Conservation (phyloP, 2,797 vertebrate genomes). For the Decapterus maruadsi region DNA sequence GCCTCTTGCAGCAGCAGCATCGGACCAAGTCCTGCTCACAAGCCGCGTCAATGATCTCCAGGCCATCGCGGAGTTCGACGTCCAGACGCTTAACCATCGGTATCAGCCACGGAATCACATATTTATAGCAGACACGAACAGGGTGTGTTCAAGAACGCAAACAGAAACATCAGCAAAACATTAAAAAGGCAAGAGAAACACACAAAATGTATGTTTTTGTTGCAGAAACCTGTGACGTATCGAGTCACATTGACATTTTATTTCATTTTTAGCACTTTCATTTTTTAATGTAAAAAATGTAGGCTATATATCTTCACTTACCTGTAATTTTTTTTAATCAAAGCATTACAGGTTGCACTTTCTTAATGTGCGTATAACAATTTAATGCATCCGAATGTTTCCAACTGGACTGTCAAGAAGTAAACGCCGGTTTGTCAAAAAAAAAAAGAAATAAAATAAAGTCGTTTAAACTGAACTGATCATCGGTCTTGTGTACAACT, state of each 20-base stretch:
- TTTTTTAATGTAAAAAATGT: too few relatives aligned
- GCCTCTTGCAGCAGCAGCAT: not conserved
- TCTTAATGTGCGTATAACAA: not conserved
- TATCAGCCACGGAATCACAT: accelerated
- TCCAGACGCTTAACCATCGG: not conserved
- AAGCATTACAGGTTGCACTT: too few relatives aligned
- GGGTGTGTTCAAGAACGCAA: slow-evolving; percentile 47
- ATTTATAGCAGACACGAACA: not conserved
- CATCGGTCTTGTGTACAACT: too few relatives aligned
- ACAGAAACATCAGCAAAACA: too few relatives aligned
- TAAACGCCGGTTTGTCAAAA: not conserved
- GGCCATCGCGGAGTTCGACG: slow-evolving; percentile 47
- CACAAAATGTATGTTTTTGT: not conserved
- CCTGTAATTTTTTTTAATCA: too few relatives aligned
- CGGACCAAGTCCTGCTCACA: slow-evolving; percentile 36
- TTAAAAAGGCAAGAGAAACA: not conserved
- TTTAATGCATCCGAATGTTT: not conserved
- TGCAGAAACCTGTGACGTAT: too few relatives aligned
- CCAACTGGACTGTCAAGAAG: not conserved
- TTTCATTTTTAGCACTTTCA: too few relatives aligned
- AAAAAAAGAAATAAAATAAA: not conserved
- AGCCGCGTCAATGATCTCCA: slow-evolving; percentile 1
- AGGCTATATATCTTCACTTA: too few relatives aligned
- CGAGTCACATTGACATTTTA: not conserved
- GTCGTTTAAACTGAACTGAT: not conserved